Base-by-base conservation (phyloP, 2,113 vertebrate species). In the Corythornis cristatus region DNA sequence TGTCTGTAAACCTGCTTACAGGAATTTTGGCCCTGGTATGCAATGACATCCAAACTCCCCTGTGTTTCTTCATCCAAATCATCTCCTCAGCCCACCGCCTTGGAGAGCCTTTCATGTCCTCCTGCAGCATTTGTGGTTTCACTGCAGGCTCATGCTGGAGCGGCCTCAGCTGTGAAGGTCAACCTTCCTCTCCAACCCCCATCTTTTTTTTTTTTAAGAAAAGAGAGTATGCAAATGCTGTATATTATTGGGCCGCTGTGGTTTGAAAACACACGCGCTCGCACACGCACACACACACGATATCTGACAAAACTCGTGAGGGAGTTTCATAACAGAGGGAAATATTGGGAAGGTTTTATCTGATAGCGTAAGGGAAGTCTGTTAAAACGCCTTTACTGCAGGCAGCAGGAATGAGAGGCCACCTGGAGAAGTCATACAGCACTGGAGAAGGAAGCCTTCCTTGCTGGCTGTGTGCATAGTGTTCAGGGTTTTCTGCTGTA, bases 291-390 rank as follows among this genome's bases (percentile, higher is more conserved):
- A 89, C 2, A 8, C 74, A 87, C 96, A 58, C 66, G 28, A 51
- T 93, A 91, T 88, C 89, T 95, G 60, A 93, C 91, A 91, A 89
- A 93, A 91, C 89, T 89, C 3, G 67, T 84, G 87, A 93, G 93
- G 87, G 93, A 95, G 93, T 96, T 96, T 95, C 94, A 91, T 74
- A 96, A 93, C 89, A 45, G 95, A 91, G 95, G 94, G 91, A 94
- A 96, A 95, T 96, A 96, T 95, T 96, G 88, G 91, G 93, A 93
- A 96, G 61, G 91, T 93, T 95, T 96, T 91, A 92, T 95, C 93
- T 95, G 94, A 96, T 94, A 95, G 93, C 7, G 11, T 86, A 96
- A 91, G 95, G 96, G 95, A 96, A 96, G 88, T 96, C 95, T 96
- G 94, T 80, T 93, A 96, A 96, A 96, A 96, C 4, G 94, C 95